Evolutionary conservation across 2,113 vertebrate genomes (phyloP).

Genomic region (Malurus melanocephalus): DNA sequence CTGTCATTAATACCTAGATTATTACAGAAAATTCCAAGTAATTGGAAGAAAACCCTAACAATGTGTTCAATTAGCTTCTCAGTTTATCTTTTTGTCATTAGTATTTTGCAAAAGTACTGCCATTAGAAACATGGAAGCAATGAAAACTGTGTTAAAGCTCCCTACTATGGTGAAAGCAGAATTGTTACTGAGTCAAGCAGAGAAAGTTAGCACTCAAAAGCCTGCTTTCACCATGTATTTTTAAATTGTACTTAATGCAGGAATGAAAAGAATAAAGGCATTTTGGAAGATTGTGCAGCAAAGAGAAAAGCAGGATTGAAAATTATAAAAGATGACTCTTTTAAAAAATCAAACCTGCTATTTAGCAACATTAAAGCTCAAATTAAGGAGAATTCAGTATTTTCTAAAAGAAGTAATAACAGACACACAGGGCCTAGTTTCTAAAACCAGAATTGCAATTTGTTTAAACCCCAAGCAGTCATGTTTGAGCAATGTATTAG

Average conservation of each 20-base stretch:
- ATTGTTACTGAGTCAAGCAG: conserved; percentile 30
- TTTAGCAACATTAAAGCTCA: conserved; percentile 80
- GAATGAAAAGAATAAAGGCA: conserved; percentile 68
- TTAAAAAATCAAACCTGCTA: conserved; percentile 77
- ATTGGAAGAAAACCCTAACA: neutral
- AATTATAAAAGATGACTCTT: conserved; percentile 30
- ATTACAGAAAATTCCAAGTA: neutral
- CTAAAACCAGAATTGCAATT: neutral
- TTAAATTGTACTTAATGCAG: conserved; percentile 48
- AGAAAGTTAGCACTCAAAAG: neutral
- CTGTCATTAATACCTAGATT: neutral
- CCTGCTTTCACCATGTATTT: conserved; percentile 1
- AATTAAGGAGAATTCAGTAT: conserved; percentile 50
- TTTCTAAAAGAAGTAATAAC: conserved; percentile 4
- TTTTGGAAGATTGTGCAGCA: conserved; percentile 69
- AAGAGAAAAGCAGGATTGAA: conserved; percentile 78
- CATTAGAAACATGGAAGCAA: neutral
- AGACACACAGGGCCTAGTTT: neutral
- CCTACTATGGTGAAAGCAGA: conserved; percentile 53
- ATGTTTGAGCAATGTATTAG: neutral
- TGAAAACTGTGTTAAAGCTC: conserved; percentile 30
- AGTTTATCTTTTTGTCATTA: neutral
- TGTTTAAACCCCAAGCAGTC: neutral
- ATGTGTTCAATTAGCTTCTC: neutral
- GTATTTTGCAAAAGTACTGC: neutral